Evolutionary conservation across 2,888 invertebrate genomes (phyloP).

Genomic region (Cyclophora punctaria): DNA sequence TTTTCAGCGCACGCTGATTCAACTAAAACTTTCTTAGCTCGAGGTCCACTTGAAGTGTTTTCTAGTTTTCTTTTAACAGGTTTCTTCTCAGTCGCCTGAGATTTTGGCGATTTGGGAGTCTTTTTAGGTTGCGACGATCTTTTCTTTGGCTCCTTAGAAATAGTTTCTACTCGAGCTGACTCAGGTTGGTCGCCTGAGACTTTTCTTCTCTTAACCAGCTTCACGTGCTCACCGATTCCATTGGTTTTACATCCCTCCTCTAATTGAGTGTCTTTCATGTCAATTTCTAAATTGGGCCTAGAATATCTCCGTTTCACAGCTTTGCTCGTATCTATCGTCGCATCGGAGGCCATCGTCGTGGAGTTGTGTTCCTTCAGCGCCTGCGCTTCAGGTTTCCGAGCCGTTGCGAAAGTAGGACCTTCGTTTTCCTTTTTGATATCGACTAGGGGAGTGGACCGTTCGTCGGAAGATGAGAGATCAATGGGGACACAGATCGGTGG

Average conservation of each 20-base stretch:
- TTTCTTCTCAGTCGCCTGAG: constrained; percentile 48
- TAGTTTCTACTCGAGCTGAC: constrained; percentile 36
- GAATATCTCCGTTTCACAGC: constrained; percentile 62
- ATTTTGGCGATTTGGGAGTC: constrained; percentile 35
- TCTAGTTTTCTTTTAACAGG: constrained; percentile 62
- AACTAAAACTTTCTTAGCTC: constrained; percentile 46
- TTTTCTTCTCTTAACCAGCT: constrained; percentile 71
- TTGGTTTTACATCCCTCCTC: constrained; percentile 64
- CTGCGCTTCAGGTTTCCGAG: constrained; percentile 59
- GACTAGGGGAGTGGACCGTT: constrained; percentile 57
- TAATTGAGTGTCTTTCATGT: constrained; percentile 64
- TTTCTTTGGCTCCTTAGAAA: constrained; percentile 50
- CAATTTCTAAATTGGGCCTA: constrained; percentile 63
- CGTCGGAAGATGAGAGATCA: constrained; percentile 67
- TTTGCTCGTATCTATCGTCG: constrained; percentile 43
- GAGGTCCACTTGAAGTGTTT: constrained; percentile 28
- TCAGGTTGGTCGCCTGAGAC: constrained; percentile 59
- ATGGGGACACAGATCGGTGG: constrained; percentile 63
- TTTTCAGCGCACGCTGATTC: constrained; percentile 45
- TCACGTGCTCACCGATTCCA: constrained; percentile 71
- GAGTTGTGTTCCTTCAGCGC: constrained; percentile 61
- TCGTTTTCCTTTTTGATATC: constrained; percentile 69
- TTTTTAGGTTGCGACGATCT: constrained; percentile 42
- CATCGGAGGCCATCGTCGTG: constrained; percentile 27
- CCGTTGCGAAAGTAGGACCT: constrained; percentile 50